Conservation (phyloP, 2,888 invertebrate species). For the Tigriopus californicus region DNA sequence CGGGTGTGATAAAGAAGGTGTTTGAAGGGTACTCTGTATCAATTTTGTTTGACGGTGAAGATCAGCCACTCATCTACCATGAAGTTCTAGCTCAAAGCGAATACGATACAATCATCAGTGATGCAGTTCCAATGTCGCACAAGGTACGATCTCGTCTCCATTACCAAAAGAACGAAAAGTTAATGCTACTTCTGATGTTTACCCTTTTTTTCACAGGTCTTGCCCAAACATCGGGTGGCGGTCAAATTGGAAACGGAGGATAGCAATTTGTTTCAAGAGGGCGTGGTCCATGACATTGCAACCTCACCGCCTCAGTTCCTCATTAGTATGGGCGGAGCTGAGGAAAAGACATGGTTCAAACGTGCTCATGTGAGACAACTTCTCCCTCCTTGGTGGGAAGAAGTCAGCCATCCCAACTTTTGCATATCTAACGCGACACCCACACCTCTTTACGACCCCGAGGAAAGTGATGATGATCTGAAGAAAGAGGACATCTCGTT, state of each 20-base stretch:
- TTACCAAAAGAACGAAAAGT: no score
- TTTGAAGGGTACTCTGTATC: constrained; percentile 39
- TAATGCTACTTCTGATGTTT: no score
- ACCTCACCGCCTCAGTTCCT: constrained; percentile 46
- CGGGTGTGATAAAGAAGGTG: constrained; percentile 55
- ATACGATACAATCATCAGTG: constrained; percentile 64
- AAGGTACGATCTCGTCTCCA: no score
- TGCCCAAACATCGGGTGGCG: constrained; percentile 36
- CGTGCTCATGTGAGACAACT: constrained; percentile 74
- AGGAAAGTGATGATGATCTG: constrained; percentile 72
- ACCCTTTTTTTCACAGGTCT: constrained; percentile 29
- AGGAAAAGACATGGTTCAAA: constrained; percentile 47
- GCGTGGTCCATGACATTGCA: constrained; percentile 49
- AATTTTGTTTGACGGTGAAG: constrained; percentile 61
- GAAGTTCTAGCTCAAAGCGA: constrained; percentile 52
- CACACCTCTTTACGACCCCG: constrained; percentile 38
- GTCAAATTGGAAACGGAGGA: constrained; percentile 21
- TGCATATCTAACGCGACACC: constrained; percentile 17
- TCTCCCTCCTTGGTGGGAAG: constrained; percentile 91
- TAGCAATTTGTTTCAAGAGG: constrained; percentile 53
- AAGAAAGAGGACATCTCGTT: constrained; percentile 68
- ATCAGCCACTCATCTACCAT: constrained; percentile 44
- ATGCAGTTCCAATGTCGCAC: constrained; percentile 59
- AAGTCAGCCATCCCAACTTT: constrained; percentile 52
- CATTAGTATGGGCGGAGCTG: constrained; percentile 32